Base-by-base conservation (phyloP, 2,888 invertebrate genomes). In the Orchesella flavescens region DNA sequence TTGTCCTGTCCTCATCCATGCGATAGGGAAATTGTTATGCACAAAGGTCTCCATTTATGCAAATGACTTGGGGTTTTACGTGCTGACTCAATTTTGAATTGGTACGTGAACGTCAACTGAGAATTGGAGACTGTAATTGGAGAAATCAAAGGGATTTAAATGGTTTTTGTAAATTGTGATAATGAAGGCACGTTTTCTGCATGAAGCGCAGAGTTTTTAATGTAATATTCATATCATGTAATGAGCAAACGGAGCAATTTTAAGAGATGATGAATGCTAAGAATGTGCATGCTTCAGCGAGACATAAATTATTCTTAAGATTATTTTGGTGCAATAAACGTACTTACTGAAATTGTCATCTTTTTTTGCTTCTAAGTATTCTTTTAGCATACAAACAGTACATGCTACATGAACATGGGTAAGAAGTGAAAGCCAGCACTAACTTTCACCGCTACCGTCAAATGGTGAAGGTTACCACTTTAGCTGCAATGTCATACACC, bases 381-480 rank as follows among this genome's bases (percentile, higher is more conserved):
- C 34, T 65, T 59, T 17, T 21, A 63, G 34, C 23, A 65, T n/a
- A 43, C 65, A 34, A 34, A n/a, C n/a, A n/a, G n/a, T n/a, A n/a
- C n/a, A n/a, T n/a, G n/a, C n/a, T 34, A 34, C 7, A 34, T 7
- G 34, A 4, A 34, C 34, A 34, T 34, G 34, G 2, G 34, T 34
- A 34, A 7, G 7, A 2, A 34, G 63, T 34, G 63, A 65, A 68
- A 13, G 68, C 21, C n/a, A 68, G 2, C 7, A 44, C 68, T 44
- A 44, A 46, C 49, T n/a, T 68, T 68, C 43, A 66, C 17, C 46
- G 69, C 13, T 43, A 17, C 68, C 46, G 21, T 68, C 46, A 10
- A 68, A 69, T n/a, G 53, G 69, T 53, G 49, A 69, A 69, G 69
- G 69, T 69, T 69, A 43, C 53, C 49, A 69, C 69, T 69, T 69